A percentile compares a stretch with the other conserved stretches of the same genome.
These are phyloP conservation scores for Silurus glanis DNA, from an alignment of 2,113 vertebrate species.

Conservation along the genomic window DNA sequence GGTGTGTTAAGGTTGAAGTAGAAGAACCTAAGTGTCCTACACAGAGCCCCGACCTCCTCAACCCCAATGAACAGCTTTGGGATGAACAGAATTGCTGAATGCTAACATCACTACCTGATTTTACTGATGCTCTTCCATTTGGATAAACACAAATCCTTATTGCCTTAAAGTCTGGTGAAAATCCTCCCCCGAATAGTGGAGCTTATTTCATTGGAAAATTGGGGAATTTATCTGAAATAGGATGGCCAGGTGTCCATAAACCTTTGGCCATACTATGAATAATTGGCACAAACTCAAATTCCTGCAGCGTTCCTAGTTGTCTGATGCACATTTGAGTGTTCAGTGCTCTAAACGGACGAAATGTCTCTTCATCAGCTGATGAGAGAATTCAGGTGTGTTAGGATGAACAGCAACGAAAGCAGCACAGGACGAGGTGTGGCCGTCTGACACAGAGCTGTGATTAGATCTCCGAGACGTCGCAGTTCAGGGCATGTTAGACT, in stretches of 20 bases:
- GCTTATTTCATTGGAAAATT: background rate
- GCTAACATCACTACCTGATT: background rate
- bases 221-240: background rate
- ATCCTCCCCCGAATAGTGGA: background rate
- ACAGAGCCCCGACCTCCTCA: background rate
- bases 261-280: background rate
- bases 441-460: background rate
- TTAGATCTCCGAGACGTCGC: background rate
- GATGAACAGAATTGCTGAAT: background rate
- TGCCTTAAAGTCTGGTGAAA: background rate
- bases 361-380: background rate
- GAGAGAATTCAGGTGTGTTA: background rate
- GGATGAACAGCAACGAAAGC: background rate
- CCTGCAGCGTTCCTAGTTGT: background rate
- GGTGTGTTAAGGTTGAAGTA: background rate
- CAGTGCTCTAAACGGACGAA: background rate
- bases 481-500: background rate
- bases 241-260: background rate
- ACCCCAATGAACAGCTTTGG: background rate
- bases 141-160: background rate
- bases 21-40: background rate
- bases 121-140: background rate
- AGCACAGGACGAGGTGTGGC: background rate
- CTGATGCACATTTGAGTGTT: background rate
- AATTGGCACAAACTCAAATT: background rate